Base-by-base conservation (phyloP, 2,888 invertebrate species). In the Brachypterus glaber region DNA sequence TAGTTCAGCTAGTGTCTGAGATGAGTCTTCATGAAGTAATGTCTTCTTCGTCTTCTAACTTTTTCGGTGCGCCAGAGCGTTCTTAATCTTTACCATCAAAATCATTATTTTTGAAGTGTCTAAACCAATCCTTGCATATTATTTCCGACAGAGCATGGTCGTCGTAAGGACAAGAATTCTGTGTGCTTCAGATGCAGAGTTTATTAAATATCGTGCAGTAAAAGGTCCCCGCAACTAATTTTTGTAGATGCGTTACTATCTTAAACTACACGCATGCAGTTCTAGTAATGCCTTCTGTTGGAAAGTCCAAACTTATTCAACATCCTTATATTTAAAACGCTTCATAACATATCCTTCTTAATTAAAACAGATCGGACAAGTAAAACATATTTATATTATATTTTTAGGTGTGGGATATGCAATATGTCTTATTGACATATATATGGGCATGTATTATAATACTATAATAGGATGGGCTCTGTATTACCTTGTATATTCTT, bases 381-480 rank as follows among this genome's bases (percentile, higher is more conserved):
- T n/a, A n/a, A n/a, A n/a, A n/a, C n/a, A n/a, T n/a, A n/a, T n/a
- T n/a, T n/a, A n/a, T n/a, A 11, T 14, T 2, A 33, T 38, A 33
- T 26, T 48, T 50, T 17, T 68, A 92, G 93, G 95, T 49, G 84
- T 95, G 35, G 95, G 95, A 36, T 93, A 93, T 69, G 91, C 93
- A 7, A 95, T 95, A 60, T 93, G 93, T 64, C 76, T 95, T 62
- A 88, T 95, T 55, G 92, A 93, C 68, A 77, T 93, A 61, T 95
- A 93, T 71, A 84, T 85, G 79, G 89, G 88, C 52, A 93, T 93
- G 84, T 93, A 91, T 70, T 95, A 95, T 73, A 95, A 95, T 70
- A 92, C 93, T 33, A 88, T 95, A 64, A 93, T 95, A 57, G 90
- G 91, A 31, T 93, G 93, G 90, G 91, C 92, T 30, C 82, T 91